A percentile compares a stretch with the other conserved stretches of the same genome.
Evolutionary conservation across 2,113 vertebrate genomes (phyloP).

Genomic region (Sinosuthora webbiana): DNA sequence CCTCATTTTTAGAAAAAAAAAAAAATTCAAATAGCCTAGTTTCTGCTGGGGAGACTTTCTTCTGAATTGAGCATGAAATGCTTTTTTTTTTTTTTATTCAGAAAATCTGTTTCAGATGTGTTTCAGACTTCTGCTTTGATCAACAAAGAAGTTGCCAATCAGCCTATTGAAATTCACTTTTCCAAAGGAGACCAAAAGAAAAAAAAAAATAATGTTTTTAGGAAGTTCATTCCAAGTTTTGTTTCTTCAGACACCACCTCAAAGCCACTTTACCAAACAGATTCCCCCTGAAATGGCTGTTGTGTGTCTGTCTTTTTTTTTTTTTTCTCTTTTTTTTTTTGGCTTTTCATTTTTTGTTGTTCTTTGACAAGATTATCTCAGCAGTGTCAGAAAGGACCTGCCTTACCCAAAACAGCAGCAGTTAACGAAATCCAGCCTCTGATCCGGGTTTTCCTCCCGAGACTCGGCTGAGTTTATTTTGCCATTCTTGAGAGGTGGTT

Average conservation of each 20-base stretch:
- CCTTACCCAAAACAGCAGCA: conserved; percentile 28
- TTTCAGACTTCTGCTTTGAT: conserved; percentile 34
- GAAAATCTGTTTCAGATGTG: background rate
- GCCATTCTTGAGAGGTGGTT: conserved; percentile 46
- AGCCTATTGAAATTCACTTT: background rate
- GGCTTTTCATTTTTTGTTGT: conserved; percentile 43
- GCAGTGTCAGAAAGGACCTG: conserved; percentile 43
- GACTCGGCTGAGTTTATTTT: conserved; percentile 44
- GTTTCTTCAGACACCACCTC: conserved; percentile 26
- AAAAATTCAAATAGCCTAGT: background rate
- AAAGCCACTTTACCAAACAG: background rate
- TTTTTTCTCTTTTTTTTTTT: background rate
- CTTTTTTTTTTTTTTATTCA: background rate
- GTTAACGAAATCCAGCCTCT: conserved; percentile 39
- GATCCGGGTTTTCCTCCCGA: conserved; percentile 48
- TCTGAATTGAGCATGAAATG: background rate
- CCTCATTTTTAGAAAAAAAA: rapidly evolving
- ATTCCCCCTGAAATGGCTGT: background rate
- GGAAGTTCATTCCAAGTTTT: background rate
- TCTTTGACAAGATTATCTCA: conserved; percentile 57
- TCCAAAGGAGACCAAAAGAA: background rate
- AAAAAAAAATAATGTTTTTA: background rate
- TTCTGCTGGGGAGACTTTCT: background rate
- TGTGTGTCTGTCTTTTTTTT: background rate
- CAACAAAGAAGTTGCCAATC: background rate